Evolutionary conservation across 2,113 vertebrate species (phyloP).

Genomic region (Naja naja): DNA sequence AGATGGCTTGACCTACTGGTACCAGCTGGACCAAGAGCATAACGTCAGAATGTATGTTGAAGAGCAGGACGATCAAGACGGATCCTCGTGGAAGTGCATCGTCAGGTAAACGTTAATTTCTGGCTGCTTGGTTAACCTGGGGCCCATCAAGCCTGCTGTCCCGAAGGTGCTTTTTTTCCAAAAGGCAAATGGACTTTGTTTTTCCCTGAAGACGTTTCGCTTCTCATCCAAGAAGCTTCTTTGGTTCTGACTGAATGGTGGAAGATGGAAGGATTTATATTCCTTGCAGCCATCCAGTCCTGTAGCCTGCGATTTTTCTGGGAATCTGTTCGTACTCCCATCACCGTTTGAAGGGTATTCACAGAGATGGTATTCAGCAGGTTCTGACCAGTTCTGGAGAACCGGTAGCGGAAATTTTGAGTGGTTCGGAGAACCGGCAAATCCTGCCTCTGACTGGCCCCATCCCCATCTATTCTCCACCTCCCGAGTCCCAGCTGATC

Average conservation of each 20-base stretch:
- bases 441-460: too few relatives aligned
- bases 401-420: too few relatives aligned
- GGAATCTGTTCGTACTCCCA: too few relatives aligned
- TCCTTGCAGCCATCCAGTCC: too few relatives aligned
- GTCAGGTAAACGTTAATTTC: conserved; percentile 77
- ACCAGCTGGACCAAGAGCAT: conserved; percentile 93
- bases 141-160: background rate
- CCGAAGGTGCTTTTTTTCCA: background rate
- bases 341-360: too few relatives aligned
- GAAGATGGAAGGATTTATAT: too few relatives aligned
- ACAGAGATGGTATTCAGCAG: too few relatives aligned
- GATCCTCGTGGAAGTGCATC: conserved; percentile 93
- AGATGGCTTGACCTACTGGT: conserved; percentile 95
- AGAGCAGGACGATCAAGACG: conserved; percentile 95
- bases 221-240: background rate
- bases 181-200: background rate
- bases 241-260: background rate
- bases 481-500: too few relatives aligned
- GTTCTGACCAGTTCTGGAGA: too few relatives aligned
- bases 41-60: conserved; percentile 96
- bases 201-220: background rate
- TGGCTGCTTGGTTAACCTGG: background rate
- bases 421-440: too few relatives aligned
- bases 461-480: too few relatives aligned
- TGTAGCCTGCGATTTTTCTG: too few relatives aligned